Evolutionary conservation across 2,888 invertebrate species (phyloP), one percentile per base, ranked within the genome.

Genomic region (Epicampocera succincta): DNA sequence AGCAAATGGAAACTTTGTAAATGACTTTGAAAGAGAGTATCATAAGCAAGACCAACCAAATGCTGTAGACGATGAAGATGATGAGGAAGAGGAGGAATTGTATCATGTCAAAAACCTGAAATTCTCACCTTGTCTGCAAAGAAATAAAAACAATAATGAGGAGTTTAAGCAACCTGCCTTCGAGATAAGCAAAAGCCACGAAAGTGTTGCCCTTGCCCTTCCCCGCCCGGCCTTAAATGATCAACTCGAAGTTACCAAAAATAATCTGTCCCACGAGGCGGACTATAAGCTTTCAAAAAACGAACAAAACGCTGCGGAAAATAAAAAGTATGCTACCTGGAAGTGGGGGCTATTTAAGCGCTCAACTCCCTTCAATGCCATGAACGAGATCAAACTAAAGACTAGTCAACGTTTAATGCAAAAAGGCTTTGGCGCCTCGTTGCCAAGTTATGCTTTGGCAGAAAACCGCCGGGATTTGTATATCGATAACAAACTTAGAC

Each of bases 231-330:
- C 58, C 11, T 56, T 83, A 9, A 85, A 85, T 63, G 87, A 88
- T 84, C 87, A 87, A 77, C 38, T 82, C 11, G 86, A 87, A 52
- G 50, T 83, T 13, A 82, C 78, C 0, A 85, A 85, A 40, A 89
- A 90, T 72, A 90, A 91, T 85, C 84, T 91, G 0, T 88, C 88
- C 0, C 90, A 91, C 48, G 91, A 91, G 83, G 91, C 91, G 48
- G 86, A 91, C 84, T 91, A 91, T 60, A 91, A 91, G 72, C 84
- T 91, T 1, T 91, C 91, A 0, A 91, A 90, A 84, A 83, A 87
- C 8, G 91, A 91, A 73, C 91, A 91, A 83, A 91, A 91, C 15
- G 86, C 86, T 0, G 84, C 87, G 0, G 91, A 89, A 25, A 72
- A 72, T 15, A 65, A 61, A 42, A 84, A 77, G 9, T 29, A 21